Evolutionary conservation across 2,113 vertebrate species (phyloP), one percentile per base, ranked within the genome.

Genomic region (Macquaria ambigua): DNA sequence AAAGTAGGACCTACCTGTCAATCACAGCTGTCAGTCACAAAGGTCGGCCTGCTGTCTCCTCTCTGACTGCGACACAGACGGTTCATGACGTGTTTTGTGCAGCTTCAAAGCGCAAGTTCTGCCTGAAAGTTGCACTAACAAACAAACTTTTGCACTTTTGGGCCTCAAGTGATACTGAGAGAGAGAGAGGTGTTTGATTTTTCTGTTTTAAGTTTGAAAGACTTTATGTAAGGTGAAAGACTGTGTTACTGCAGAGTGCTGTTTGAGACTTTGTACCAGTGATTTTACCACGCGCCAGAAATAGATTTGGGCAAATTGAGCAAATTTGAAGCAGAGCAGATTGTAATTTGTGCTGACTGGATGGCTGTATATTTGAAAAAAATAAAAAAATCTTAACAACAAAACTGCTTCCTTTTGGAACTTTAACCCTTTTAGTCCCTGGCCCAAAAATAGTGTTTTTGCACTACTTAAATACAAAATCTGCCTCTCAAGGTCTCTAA

Each of bases 321-420:
- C 15, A 74, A 62, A 77, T 64, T 43, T 20, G 3, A 72, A 69
- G 50, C 21, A 2, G 14, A 64, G 41, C 74, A 58, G 66, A 41
- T 63, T 77, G 61, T 61, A 70, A 73, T 79, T 84, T 56, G 21
- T 8, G 6, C n/a, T 79, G 61, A 86, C 69, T 63, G 37, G 77
- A 75, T 56, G 3, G 0, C 21, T 66, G 21, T 11, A 11, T 48
- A 55, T 70, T 56, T 76, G 31, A 53, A 46, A 81, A 81, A 69
- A 20, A 31, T 3, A 31, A 55, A 41, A 7, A 74, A 63, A 59
- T 39, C 31, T 31, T 72, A 55, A 25, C 37, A 43, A 10, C 66
- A 28, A 4, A 77, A 37, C 43, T 55, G 8, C 18, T 67, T 58
- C 10, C 1, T 50, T 18, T 50, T 23, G 5, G 59, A 41, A 12